phyloP scores from a whole-genome alignment of 2,888 invertebrate species.

The Megaustenia siamemsis region DNA sequence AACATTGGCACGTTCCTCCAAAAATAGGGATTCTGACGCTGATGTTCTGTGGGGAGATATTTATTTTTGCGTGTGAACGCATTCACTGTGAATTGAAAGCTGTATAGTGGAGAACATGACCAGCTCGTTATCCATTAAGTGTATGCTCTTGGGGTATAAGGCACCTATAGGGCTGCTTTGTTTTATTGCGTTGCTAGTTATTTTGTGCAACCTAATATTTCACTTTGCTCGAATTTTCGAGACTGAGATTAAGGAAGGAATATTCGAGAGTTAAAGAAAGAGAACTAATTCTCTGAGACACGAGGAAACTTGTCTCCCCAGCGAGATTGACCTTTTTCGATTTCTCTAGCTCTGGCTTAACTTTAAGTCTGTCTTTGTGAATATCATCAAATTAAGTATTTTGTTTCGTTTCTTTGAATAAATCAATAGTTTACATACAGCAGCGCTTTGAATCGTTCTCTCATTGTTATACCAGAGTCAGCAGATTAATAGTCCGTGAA shows the following conservation, averaged over 20 bases:
- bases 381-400: constrained; percentile 9
- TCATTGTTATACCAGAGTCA: background rate
- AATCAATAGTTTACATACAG: constrained; percentile 23
- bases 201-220: background rate
- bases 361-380: background rate
- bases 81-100: too few relatives aligned
- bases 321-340: background rate
- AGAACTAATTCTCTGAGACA: constrained; percentile 3
- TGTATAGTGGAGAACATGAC: too few relatives aligned
- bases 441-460: background rate
- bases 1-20: too few relatives aligned
- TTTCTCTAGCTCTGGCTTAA: background rate
- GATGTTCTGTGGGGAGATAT: too few relatives aligned
- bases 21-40: too few relatives aligned
- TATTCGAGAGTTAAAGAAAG: background rate
- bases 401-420: background rate
- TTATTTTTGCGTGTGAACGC: too few relatives aligned
- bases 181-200: background rate
- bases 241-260: background rate
- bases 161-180: background rate
- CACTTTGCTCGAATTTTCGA: background rate
- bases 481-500: background rate
- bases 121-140: background rate
- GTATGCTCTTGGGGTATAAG: background rate
- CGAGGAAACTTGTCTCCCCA: background rate